Evolutionary conservation across 2,888 invertebrate species (phyloP), one percentile per base, ranked within the genome.

Genomic region (Dorcus parallelipipedus): DNA sequence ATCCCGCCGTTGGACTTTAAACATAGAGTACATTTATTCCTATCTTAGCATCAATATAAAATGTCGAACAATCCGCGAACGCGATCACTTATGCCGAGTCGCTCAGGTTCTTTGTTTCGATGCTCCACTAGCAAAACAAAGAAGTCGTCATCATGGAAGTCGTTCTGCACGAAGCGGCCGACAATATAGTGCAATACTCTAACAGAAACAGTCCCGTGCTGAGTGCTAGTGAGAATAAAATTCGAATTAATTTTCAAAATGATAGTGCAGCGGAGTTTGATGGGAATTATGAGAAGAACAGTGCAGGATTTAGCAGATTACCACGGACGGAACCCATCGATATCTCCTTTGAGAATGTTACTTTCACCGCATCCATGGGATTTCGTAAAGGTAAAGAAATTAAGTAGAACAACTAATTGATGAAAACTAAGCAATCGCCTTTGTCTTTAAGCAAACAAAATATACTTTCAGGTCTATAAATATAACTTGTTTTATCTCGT

Each of bases 281-380:
- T 54, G n/a, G n/a, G 17, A 43, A 48, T n/a, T 20, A 43, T 5
- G 20, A 8, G 38, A 38, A 61, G 42, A 47, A 49, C 14, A 45
- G 50, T 20, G 56, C 64, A 8, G 67, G 56, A 9, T 74, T 75
- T 59, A 71, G 65, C 54, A 67, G 69, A 64, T 48, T 70, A 54
- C 71, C 73, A 0, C 65, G 65, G 26, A 69, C 65, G 17, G 67
- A 70, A 54, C 71, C 75, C 0, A 68, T 91, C 39, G 89, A 91
- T 71, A 85, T 93, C 62, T 82, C 84, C 64, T 92, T 92, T 75
- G 86, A 87, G 59, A 85, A 90, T 71, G 82, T 93, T 62, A 84
- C 84, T 0, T 90, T 88, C 71, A 87, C 84, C 0, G 91, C 91
- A 14, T 84, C 83, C 40, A 79, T 89, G 58, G 91, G 90, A 64